Evolutionary conservation across 53 echinoderm and acorn worm species (phyloP), one percentile per base, ranked within the genome.

Genomic region (Mesocentrotus franciscanus): DNA sequence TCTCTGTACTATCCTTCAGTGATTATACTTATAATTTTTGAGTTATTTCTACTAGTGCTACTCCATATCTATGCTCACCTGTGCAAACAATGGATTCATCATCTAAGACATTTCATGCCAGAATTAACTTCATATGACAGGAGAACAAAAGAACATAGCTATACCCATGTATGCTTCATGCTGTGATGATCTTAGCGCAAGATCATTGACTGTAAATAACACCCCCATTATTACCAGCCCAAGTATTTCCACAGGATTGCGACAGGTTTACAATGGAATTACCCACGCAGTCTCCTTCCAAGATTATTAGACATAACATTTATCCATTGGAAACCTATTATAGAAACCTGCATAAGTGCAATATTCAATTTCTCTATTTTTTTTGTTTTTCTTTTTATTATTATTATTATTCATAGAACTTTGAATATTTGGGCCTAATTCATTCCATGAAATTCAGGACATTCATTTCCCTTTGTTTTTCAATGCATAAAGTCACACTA

Each of bases 251-350:
- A 39, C 81, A 81, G 81, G 81, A 68, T 34, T 81, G 39, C 35
- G 33, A 81, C 39, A 34, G 39, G 81, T 81, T 35, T 81, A 81
- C 81, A 81, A 33, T 81, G 81, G 81, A 33, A 81, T 81, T 34
- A 81, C 34, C 33, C 36, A 15, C 1, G 8, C 39, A 81, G 81
- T 34, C 81, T 81, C 27, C 33, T 35, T 34, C 18, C 81, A 81
- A 81, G 81, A 12, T 8, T 35, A 35, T 81, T 35, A 7, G 36
- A 35, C 5, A 68, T 68, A 24, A 68, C 9, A 68, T 9, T 26
- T 68, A 1, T 22, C 68, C 4, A 24, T 24, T 68, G 24, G 24
- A 26, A 9, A 68, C 4, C 68, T 49, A 1, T 26, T 24, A 26
- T 18, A 24, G 68, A 22, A 26, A 24, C 20, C 8, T 68, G 4